Percentiles rank a stretch among this genome's conserved stretches.
phyloP scores from a whole-genome alignment of 2,797 vertebrate species.

The Eidolon dupreanum region DNA sequence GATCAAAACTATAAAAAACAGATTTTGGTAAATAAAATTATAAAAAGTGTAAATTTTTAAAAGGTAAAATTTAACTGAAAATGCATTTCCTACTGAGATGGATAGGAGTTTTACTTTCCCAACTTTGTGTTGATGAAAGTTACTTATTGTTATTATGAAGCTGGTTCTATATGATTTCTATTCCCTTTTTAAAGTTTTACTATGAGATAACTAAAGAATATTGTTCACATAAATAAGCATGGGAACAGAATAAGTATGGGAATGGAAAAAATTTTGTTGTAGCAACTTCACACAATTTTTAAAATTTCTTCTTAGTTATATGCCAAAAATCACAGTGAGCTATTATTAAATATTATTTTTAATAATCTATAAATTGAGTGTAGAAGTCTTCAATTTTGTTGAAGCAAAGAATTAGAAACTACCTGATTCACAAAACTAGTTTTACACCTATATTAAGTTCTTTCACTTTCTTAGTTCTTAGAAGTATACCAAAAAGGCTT shows the following conservation, averaged over 20 bases:
- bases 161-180: not conserved
- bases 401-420: conserved; percentile 28
- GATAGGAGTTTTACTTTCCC: not conserved
- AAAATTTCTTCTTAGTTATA: not conserved
- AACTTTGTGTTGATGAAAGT: not conserved
- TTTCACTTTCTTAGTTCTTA: conserved; percentile 25
- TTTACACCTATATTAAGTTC: not conserved
- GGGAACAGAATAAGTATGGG: not conserved
- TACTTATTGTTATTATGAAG: not conserved
- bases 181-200: not conserved
- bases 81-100: not conserved
- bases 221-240: not conserved
- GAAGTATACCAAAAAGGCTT: not conserved
- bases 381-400: not conserved
- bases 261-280: not conserved
- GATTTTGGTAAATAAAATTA: not conserved
- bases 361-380: not conserved
- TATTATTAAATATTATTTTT: conserved; percentile 9
- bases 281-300: not conserved
- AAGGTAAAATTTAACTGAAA: conserved; percentile 29
- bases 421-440: not conserved
- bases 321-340: not conserved
- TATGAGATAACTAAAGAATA: not conserved
- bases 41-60: not conserved
- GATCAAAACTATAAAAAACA: not conserved